Conservation (phyloP, 2,888 invertebrate species). For the Abrostola triplasia region DNA sequence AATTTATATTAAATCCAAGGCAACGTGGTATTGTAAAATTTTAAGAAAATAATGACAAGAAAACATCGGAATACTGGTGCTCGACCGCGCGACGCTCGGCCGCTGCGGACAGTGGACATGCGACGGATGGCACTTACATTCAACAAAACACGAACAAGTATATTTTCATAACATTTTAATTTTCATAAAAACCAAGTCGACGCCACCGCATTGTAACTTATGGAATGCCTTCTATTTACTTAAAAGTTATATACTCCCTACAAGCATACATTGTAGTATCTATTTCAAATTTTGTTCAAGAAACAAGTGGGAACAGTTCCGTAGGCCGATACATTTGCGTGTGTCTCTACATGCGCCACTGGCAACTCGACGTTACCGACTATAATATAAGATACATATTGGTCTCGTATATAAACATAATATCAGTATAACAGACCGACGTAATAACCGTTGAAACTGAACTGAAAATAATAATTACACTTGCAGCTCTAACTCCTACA, state of each 20-base stretch:
- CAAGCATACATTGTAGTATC: constrained; percentile 76
- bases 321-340: constrained; percentile 55
- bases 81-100: constrained; percentile 38
- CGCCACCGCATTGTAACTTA: constrained; percentile 82
- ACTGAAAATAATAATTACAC: constrained; percentile 72
- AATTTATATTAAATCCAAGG: constrained; percentile 87
- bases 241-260: constrained; percentile 81
- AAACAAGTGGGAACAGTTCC: constrained; percentile 58
- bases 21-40: constrained; percentile 87
- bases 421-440: constrained; percentile 62
- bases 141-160: constrained; percentile 70
- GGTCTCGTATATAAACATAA: constrained; percentile 57
- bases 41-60: constrained; percentile 80
- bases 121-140: constrained; percentile 81
- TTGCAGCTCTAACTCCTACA: constrained; percentile 79
- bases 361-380: constrained; percentile 40
- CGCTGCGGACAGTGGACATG: constrained; percentile 49
- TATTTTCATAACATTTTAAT: constrained; percentile 67
- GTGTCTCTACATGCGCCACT: constrained; percentile 27
- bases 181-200: constrained; percentile 73
- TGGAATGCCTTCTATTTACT: constrained; percentile 87
- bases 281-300: constrained; percentile 76
- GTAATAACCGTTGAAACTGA: constrained; percentile 59
- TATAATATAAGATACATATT: constrained; percentile 44
- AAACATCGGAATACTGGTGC: constrained; percentile 55